A percentile compares a stretch with the other conserved stretches of the same genome.
These are phyloP conservation scores for Anticlea derivata DNA, from an alignment of 2,888 invertebrate species.

Conservation along the genomic window DNA sequence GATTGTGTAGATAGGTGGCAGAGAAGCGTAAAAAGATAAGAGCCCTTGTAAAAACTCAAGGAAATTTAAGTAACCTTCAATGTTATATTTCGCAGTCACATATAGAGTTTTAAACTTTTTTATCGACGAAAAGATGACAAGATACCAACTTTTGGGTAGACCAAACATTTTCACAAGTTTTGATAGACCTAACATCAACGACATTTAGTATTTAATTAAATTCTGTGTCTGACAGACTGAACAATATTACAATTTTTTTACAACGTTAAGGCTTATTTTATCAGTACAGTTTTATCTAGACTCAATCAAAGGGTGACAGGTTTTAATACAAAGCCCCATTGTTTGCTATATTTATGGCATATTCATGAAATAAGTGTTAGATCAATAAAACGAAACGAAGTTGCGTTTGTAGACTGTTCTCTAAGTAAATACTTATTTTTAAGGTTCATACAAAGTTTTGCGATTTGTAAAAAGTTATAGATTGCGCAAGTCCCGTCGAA, in stretches of 20 bases:
- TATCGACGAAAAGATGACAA: background rate
- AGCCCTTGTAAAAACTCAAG: slow-evolving; percentile 25
- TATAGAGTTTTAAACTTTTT: background rate
- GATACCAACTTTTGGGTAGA: no score
- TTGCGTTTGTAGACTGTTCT: slow-evolving; percentile 30
- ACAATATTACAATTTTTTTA: slow-evolving; percentile 16
- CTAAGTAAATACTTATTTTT: slow-evolving; percentile 37
- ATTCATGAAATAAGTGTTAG: slow-evolving; percentile 14
- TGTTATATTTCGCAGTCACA: slow-evolving; percentile 2
- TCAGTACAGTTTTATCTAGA: slow-evolving; percentile 29
- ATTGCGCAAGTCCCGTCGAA: slow-evolving; percentile 49
- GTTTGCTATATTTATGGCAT: slow-evolving; percentile 32
- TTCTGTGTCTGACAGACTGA: slow-evolving; percentile 10
- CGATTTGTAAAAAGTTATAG: slow-evolving; percentile 42
- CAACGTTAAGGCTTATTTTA: slow-evolving; percentile 23
- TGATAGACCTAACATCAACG: no score
- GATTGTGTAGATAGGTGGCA: slow-evolving; percentile 19
- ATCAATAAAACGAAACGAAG: slow-evolving; percentile 10
- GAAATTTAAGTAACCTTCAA: slow-evolving; percentile 20
- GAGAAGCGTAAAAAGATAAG: slow-evolving; percentile 27
- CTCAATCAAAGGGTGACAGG: slow-evolving; percentile 33
- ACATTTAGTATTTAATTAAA: slow-evolving; percentile 20
- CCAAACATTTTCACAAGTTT: no score
- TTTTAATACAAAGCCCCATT: slow-evolving; percentile 35
- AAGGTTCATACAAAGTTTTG: no score